Evolutionary conservation across 2,888 invertebrate species (phyloP).

Genomic region (Oxystoma pomonae): DNA sequence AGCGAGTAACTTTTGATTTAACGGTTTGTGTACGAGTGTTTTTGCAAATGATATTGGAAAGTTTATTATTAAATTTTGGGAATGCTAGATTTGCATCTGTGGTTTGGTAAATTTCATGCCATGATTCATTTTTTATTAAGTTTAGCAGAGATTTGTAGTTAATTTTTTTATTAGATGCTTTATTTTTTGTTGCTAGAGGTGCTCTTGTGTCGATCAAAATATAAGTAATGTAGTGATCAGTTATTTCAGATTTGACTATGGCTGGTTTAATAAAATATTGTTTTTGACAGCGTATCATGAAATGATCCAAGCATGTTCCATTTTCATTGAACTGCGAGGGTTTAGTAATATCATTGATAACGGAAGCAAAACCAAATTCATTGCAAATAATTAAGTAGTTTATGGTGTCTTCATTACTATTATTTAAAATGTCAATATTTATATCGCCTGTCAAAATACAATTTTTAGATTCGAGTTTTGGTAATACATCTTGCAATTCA

Average conservation of each 20-base stretch:
- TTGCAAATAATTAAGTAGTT: neutral
- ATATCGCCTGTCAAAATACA: neutral
- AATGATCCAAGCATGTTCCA: neutral
- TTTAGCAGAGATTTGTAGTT: too few species aligned
- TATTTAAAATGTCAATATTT: neutral
- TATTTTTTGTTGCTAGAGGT: too few species aligned
- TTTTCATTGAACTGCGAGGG: neutral
- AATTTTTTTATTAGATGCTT: too few species aligned
- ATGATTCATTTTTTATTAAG: too few species aligned
- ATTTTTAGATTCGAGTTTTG: neutral
- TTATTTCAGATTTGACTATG: neutral
- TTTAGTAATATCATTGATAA: neutral
- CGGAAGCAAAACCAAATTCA: neutral
- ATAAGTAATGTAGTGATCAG: too few species aligned
- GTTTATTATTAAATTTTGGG: too few species aligned
- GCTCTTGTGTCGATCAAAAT: too few species aligned
- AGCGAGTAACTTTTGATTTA: too few species aligned
- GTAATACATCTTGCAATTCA: neutral
- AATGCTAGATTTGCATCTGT: too few species aligned
- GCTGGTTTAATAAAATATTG: neutral
- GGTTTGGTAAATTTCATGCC: too few species aligned
- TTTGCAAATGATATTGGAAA: too few species aligned
- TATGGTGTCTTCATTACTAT: neutral
- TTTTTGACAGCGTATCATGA: neutral
- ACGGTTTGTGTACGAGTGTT: too few species aligned